phyloP scores from a whole-genome alignment of 1,140 invertebrate genomes.

The Rhopalosiphum maidis region DNA sequence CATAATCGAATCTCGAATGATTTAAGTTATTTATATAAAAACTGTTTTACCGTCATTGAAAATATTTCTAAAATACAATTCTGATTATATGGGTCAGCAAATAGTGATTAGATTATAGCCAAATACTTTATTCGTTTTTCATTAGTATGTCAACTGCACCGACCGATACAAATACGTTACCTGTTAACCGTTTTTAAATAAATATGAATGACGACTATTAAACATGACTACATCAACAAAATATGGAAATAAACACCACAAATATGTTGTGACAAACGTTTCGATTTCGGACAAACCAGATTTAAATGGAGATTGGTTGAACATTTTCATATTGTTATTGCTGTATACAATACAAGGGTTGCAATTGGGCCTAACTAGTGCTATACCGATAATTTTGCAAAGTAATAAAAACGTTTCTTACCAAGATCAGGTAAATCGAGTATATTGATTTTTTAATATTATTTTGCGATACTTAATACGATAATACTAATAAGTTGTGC shows the following conservation, averaged over 20 bases:
- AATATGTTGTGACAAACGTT: neutral
- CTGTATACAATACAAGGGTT: conserved; percentile 96
- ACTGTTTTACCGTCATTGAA: neutral
- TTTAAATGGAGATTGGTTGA: conserved; percentile 68
- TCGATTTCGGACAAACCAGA: neutral
- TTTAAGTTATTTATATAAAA: neutral
- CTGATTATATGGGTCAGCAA: neutral
- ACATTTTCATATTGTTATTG: conserved; percentile 86
- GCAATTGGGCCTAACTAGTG: conserved; percentile 89
- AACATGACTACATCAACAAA: neutral
- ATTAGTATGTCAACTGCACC: neutral
- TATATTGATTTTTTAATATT: neutral
- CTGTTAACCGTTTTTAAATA: neutral
- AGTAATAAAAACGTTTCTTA: conserved; percentile 91
- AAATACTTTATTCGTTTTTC: neutral
- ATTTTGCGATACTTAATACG: neutral
- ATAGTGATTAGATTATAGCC: neutral
- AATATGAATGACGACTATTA: neutral
- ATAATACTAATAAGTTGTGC: neutral
- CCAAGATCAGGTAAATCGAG: conserved; percentile 80
- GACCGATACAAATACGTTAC: neutral
- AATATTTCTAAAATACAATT: neutral
- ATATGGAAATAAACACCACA: neutral
- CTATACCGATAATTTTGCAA: conserved; percentile 94
- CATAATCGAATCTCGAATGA: neutral